Percentiles rank a stretch among this genome's conserved stretches.
Conservation (phyloP, 2,888 invertebrate species). For the Kryphioiulus occultus region DNA sequence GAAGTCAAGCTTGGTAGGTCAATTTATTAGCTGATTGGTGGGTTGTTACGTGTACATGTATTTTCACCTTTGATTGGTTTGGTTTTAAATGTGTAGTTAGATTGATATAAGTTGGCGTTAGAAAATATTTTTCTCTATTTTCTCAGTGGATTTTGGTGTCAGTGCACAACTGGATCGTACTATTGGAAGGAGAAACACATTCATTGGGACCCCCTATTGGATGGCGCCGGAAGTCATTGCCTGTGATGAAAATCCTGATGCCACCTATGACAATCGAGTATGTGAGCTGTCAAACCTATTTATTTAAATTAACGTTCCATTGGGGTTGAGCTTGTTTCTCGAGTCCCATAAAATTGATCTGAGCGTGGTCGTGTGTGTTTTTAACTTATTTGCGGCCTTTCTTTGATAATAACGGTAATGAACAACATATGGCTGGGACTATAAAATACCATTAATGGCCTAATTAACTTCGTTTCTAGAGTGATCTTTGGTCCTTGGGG, state of each 20-base stretch:
- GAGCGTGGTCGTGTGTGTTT: neutral
- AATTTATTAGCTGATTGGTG: neutral
- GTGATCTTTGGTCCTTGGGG: constrained; percentile 72
- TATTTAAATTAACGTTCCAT: neutral
- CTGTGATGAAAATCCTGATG: constrained; percentile 99
- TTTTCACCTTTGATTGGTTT: neutral
- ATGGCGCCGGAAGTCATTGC: constrained; percentile 99
- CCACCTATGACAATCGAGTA: constrained; percentile 93
- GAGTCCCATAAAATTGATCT: no score
- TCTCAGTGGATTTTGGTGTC: constrained; percentile 95
- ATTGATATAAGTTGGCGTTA: neutral
- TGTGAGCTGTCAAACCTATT: neutral
- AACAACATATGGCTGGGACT: no score
- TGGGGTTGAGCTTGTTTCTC: no score
- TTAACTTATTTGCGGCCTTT: neutral
- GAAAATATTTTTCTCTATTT: neutral
- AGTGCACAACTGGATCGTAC: constrained; percentile 99
- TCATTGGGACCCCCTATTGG: constrained; percentile 98
- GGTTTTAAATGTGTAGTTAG: neutral
- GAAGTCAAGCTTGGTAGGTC: constrained; percentile 94
- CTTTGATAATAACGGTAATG: no score
- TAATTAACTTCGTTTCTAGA: constrained; percentile 59
- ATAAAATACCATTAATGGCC: no score
- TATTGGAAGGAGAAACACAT: constrained; percentile 97
- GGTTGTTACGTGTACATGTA: neutral